phyloP scores from a whole-genome alignment of 2,113 vertebrate genomes.

The Carassius gibelio region DNA sequence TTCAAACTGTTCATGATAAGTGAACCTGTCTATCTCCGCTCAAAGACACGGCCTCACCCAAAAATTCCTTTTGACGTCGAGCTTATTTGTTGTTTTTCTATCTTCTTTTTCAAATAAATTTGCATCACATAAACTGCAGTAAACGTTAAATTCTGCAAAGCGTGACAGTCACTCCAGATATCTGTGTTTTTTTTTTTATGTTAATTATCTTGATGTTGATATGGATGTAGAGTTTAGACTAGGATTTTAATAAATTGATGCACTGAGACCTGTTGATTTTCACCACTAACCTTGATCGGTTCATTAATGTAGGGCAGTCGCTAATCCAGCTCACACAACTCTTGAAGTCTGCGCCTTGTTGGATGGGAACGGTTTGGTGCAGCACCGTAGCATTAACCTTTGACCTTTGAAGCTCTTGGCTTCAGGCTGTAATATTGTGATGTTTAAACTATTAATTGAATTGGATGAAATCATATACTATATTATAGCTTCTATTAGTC shows the following conservation, averaged over 20 bases:
- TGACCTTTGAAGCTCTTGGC: constrained; percentile 49
- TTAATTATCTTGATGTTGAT: constrained; percentile 25
- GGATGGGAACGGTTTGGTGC: constrained; percentile 63
- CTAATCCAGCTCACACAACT: constrained; percentile 34
- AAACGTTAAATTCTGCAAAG: constrained; percentile 4
- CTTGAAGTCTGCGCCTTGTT: constrained; percentile 42
- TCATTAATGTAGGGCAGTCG: constrained; percentile 33
- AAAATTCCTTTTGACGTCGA: background rate
- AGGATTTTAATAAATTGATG: constrained; percentile 58
- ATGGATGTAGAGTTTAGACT: constrained; percentile 28
- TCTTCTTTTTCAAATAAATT: background rate
- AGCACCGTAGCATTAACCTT: constrained; percentile 74
- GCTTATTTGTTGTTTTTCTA: background rate
- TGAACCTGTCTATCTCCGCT: background rate
- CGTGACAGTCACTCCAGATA: background rate
- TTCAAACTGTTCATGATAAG: background rate
- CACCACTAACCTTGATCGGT: constrained; percentile 55
- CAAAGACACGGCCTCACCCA: background rate
- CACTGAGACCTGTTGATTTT: constrained; percentile 59
- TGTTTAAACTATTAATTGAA: constrained; percentile 79
- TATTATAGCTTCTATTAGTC: constrained; percentile 46
- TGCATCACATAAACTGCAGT: background rate
- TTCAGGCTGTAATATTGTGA: constrained; percentile 67
- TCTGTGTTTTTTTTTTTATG: constrained; percentile 32
- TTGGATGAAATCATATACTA: constrained; percentile 70